phyloP scores from a whole-genome alignment of 92 coral and sea anemone species.

The Bergia sp. region DNA sequence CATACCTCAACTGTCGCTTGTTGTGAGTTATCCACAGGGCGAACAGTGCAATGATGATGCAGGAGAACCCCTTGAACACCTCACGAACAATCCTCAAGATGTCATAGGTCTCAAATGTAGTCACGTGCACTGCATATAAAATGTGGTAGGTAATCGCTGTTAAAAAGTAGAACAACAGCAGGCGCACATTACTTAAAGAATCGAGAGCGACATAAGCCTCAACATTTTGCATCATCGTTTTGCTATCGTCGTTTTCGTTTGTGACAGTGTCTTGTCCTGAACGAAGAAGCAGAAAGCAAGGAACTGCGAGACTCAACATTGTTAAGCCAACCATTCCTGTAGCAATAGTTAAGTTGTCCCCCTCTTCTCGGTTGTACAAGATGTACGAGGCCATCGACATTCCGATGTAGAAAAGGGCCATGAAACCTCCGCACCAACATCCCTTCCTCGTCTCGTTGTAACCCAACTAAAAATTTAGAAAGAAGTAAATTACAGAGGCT shows the following conservation, averaged over 20 bases:
- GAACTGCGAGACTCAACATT: background rate
- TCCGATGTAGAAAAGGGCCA: slow-evolving; percentile 17
- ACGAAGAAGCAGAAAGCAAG: background rate
- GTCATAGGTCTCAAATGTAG: background rate
- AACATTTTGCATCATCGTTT: slow-evolving; percentile 40
- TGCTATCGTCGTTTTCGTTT: background rate
- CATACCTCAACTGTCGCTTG: slow-evolving; percentile 57
- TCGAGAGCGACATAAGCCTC: slow-evolving; percentile 54
- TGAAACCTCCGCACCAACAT: slow-evolving; percentile 33
- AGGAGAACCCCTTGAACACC: slow-evolving; percentile 50
- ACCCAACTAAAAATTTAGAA: background rate
- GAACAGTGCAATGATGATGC: slow-evolving; percentile 54
- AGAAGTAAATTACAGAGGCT: too few species aligned
- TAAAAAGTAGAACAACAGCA: slow-evolving; percentile 56
- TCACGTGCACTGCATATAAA: slow-evolving; percentile 51
- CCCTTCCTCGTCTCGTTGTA: slow-evolving; percentile 38
- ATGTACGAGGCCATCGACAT: slow-evolving; percentile 16
- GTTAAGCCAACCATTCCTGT: background rate
- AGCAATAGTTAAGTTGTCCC: background rate
- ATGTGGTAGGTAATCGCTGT: slow-evolving; percentile 57
- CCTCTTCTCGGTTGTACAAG: background rate
- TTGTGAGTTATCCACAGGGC: slow-evolving; percentile 65
- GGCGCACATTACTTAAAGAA: slow-evolving; percentile 41
- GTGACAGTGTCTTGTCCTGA: background rate
- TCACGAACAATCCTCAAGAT: slow-evolving; percentile 42